Evolutionary conservation across 2,797 vertebrate species (phyloP).

Genomic region (Protosalanx chinensis): DNA sequence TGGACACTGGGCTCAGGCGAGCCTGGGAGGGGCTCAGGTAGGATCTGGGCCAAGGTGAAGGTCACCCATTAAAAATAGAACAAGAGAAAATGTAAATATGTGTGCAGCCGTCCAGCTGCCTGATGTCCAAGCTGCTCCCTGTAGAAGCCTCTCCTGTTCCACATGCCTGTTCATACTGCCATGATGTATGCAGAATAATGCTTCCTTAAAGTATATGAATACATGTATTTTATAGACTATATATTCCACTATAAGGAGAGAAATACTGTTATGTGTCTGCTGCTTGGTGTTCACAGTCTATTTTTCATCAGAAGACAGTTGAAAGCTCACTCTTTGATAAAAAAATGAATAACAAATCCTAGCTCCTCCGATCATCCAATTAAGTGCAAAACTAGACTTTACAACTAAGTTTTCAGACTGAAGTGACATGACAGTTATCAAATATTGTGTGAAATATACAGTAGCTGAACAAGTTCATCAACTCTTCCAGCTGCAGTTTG

Average conservation of each 20-base stretch:
- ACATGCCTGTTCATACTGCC: not conserved
- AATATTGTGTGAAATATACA: not conserved
- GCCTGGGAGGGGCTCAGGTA: not conserved
- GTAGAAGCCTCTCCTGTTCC: not conserved
- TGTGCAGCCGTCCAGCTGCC: not conserved
- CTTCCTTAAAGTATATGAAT: not conserved
- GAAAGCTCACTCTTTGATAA: no score
- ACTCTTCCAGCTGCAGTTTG: not conserved
- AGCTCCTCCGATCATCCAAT: no score
- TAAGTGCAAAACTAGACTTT: no score
- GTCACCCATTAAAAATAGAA: slow-evolving; percentile 11
- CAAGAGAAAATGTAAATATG: slow-evolving; percentile 26
- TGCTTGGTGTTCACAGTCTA: no score
- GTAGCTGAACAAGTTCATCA: not conserved
- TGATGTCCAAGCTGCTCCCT: not conserved
- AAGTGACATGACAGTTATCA: no score
- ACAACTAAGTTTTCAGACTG: no score
- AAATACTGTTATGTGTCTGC: no score
- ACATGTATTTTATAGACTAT: not conserved
- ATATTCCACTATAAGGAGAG: no score
- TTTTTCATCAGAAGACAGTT: no score
- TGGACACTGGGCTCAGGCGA: not conserved
- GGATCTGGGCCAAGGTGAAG: not conserved
- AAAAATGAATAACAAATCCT: no score
- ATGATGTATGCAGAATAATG: not conserved